phyloP scores from a whole-genome alignment of 2,797 vertebrate species.

The Pantherophis alleghaniensis region DNA sequence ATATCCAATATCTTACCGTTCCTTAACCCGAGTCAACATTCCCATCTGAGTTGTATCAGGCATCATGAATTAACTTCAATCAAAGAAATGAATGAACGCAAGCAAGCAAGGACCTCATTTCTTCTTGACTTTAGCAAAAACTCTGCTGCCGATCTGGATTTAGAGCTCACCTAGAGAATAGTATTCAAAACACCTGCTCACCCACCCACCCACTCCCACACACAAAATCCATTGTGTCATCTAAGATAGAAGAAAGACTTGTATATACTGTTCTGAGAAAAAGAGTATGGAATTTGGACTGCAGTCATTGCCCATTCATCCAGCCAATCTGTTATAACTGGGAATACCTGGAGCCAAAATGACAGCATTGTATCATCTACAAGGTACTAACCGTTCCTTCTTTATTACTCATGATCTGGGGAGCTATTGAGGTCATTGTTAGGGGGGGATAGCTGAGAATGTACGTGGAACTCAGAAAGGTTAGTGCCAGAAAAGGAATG shows the following conservation, averaged over 20 bases:
- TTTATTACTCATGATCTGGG: conserved; percentile 56
- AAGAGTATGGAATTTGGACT: not conserved
- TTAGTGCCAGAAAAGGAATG: conserved; percentile 46
- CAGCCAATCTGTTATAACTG: not conserved
- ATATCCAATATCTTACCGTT: not conserved
- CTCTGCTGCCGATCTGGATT: not conserved
- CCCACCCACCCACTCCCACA: too few species aligned
- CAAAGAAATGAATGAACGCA: not conserved
- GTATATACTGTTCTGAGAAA: not conserved
- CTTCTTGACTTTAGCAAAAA: not conserved
- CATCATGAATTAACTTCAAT: not conserved
- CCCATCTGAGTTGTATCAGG: not conserved
- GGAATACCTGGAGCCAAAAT: conserved; percentile 27
- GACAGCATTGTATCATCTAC: conserved; percentile 56
- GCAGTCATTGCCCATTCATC: not conserved
- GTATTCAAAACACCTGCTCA: not conserved
- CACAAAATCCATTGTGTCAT: not conserved
- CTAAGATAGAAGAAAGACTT: not conserved
- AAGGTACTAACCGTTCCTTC: conserved; percentile 55
- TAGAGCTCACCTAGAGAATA: not conserved
- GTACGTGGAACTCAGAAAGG: conserved; percentile 53
- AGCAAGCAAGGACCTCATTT: not conserved
- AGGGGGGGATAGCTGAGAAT: conserved; percentile 23
- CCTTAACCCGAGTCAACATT: not conserved
- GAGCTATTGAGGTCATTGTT: conserved; percentile 22